Evolutionary conservation across 2,797 vertebrate species (phyloP), one percentile per base, ranked within the genome.

Genomic region (Amblyraja radiata): DNA sequence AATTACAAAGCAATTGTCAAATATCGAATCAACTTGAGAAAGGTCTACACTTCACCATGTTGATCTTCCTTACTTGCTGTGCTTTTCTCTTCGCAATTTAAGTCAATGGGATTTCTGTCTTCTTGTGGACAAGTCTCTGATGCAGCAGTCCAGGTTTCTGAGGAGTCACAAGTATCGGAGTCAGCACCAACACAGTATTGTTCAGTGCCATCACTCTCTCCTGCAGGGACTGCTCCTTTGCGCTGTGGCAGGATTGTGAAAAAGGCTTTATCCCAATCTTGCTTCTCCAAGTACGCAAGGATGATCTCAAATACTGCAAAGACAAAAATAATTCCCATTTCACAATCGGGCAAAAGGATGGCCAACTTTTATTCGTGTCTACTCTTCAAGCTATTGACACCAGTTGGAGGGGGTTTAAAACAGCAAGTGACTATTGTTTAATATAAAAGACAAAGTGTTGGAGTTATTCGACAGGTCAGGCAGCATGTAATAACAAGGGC

Each of bases 241-340:
- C 99, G 96, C 54, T 97, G 98, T n/a, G 99, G 99, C 93, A 99
- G 96, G 68, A 99, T 95, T 21, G 96, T 97, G 94, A 99, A 99
- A 96, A 99, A 99, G n/a, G 99, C 98, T 93, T 99, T 98, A 94
- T 97, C 96, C 99, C 99, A 99, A 95, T 97, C 97, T 94, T 95
- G 96, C 94, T 97, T 98, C 94, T 99, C 98, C 95, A 99, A 94
- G 93, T 97, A 99, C 0, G 97, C 97, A 94, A 99, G 96, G 93
- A 99, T 97, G 94, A 99, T 99, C 95, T 99, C 99, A 96, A 99
- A 99, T 94, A 99, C 99, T 99, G 96, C 88, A 95, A 94, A 2
- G 94, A 94, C 94, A 68, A 95, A 93, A 1, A 74, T 54, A 74
- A 63, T 81, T 61, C n/a, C 7, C n/a, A 11, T 39, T 77, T 63